A percentile compares a stretch with the other conserved stretches of the same genome.
Evolutionary conservation across 2,888 invertebrate genomes (phyloP).

Genomic region (Ligdia adustata): DNA sequence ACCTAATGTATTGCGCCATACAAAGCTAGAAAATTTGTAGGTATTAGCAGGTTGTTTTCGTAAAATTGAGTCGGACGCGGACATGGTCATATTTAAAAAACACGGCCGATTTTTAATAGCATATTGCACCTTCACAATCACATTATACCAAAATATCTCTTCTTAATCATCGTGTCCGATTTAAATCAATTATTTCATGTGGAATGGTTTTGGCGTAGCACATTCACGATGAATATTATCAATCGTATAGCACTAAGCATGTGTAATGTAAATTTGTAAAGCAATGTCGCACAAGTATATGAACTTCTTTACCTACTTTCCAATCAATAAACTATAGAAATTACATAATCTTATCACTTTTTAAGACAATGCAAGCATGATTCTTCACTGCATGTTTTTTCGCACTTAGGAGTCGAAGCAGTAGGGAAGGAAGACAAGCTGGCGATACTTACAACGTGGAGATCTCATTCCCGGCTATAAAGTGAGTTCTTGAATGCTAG

Average conservation of each 20-base stretch:
- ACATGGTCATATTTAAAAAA: no score
- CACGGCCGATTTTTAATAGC: no score
- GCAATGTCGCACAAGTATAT: slow-evolving; percentile 35
- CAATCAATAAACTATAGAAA: no score
- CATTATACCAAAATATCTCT: no score
- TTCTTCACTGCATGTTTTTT: slow-evolving; percentile 82
- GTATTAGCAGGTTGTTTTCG: slow-evolving; percentile 54
- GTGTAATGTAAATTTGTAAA: slow-evolving; percentile 45
- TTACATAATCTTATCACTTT: no score
- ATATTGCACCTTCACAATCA: no score
- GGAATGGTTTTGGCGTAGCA: slow-evolving; percentile 50
- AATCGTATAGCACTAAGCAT: slow-evolving; percentile 47
- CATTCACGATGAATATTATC: slow-evolving; percentile 13
- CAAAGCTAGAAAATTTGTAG: slow-evolving; percentile 86
- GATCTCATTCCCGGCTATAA: slow-evolving; percentile 96
- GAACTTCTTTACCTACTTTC: no score
- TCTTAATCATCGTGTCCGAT: not conserved
- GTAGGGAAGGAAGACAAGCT: slow-evolving; percentile 93
- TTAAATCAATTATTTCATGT: slow-evolving; percentile 10
- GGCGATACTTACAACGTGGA: slow-evolving; percentile 96
- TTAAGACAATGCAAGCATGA: slow-evolving; percentile 53
- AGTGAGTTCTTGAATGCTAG: slow-evolving; percentile 86
- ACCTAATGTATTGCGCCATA: no score
- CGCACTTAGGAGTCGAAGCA: slow-evolving; percentile 87
- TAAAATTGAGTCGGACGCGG: no score